phyloP scores from a whole-genome alignment of 2,888 invertebrate species.

The Athalia rosae region DNA sequence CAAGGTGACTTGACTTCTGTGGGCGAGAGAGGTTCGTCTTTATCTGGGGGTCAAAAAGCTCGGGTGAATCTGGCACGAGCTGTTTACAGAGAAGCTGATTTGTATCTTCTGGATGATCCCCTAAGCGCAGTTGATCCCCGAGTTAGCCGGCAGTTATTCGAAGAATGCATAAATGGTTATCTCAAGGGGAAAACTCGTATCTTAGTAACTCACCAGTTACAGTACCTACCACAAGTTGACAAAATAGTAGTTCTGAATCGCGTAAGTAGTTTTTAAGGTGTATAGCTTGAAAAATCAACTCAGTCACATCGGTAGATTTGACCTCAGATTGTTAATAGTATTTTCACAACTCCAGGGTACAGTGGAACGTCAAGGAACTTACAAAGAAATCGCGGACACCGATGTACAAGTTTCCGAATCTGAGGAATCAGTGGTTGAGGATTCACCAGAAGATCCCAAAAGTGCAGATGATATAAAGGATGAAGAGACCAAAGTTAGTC shows the following conservation, averaged over 20 bases:
- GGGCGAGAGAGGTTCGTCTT: conserved; percentile 83
- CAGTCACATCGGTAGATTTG: neutral
- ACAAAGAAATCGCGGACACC: conserved; percentile 63
- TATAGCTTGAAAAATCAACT: neutral
- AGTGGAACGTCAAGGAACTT: conserved; percentile 67
- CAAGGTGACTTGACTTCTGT: conserved; percentile 82
- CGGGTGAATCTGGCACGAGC: conserved; percentile 80
- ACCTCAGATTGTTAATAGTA: neutral
- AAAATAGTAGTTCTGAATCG: conserved; percentile 65
- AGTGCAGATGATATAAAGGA: neutral
- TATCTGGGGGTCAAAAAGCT: conserved; percentile 85
- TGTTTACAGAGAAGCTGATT: conserved; percentile 77
- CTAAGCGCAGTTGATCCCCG: conserved; percentile 86
- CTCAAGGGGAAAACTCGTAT: conserved; percentile 82
- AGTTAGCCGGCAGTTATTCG: conserved; percentile 85
- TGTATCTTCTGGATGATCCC: conserved; percentile 86
- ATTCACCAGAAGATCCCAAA: conserved; percentile 10
- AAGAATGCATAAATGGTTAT: conserved; percentile 81
- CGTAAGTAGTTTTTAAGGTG: conserved; percentile 56
- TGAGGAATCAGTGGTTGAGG: conserved; percentile 48
- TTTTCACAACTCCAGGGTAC: conserved; percentile 55
- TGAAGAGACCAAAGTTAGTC: neutral
- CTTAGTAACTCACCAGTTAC: conserved; percentile 86
- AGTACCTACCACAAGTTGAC: conserved; percentile 78
- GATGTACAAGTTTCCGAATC: conserved; percentile 61